Evolutionary conservation across 2,888 invertebrate species (phyloP), one percentile per base, ranked within the genome.

Genomic region (Zhuqinia jingwanae): DNA sequence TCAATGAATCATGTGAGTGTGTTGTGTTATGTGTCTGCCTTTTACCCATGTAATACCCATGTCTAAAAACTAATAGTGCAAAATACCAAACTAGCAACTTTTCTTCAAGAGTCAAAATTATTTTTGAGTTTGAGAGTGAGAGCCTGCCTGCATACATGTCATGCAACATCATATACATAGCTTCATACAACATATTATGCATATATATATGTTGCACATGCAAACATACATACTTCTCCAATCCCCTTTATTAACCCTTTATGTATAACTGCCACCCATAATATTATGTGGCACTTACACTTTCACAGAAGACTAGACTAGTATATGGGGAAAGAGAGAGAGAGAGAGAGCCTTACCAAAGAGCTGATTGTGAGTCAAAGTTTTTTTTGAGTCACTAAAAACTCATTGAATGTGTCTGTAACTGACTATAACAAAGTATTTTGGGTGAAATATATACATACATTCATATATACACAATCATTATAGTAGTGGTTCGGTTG

Each of bases 1-100:
- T 85, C 85, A 85, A 85, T 85, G 85, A 85, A 85, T 85, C 85
- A 79, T 79, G 85, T 56, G 27, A 11, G 30, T 47, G 73, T 53
- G 25, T 53, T 11, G 42, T 45, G 10, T 70, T 20, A 22, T n/a
- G 27, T 50, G 50, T 10, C 15, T 68, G 68, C 25, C 50, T 50
- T 73, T 47, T n/a, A 30, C 63, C 36, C 47, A n/a, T 25, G 17
- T 53, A 30, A 25, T 47, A 70, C 22, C 13, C 30, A 68, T 20
- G 68, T 68, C n/a, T n/a, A n/a, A n/a, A n/a, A 8, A 6, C 17
- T 42, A 68, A n/a, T 36, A 42, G 42, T 42, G 8, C n/a, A 65
- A 65, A 8, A 10, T n/a, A n/a, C n/a, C 53, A n/a, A 53, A 60
- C 58, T 15, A n/a, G 63, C 6, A 56, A 76, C 15, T 76, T 42